phyloP scores from a whole-genome alignment of 1,140 invertebrate genomes.

The Drosophila funebris region DNA sequence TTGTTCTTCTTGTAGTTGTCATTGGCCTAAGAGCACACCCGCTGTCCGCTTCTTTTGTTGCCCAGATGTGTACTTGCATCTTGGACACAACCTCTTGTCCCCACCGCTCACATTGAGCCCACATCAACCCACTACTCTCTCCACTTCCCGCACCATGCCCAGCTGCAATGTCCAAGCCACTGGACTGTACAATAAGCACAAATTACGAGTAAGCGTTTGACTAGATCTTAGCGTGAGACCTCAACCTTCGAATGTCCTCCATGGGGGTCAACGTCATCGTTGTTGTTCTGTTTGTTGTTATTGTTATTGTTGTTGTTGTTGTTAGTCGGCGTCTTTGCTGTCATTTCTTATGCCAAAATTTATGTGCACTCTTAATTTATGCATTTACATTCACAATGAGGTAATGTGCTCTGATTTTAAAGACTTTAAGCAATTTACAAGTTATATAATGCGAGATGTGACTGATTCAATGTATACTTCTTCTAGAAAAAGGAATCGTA shows the following conservation, averaged over 20 bases:
- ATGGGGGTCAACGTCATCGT: conserved; percentile 53
- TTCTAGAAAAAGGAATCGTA: no score
- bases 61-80: conserved; percentile 38
- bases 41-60: conserved; percentile 72
- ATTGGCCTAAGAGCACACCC: conserved; percentile 28
- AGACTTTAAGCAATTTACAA: neutral
- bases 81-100: conserved; percentile 20
- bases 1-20: conserved; percentile 23
- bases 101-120: neutral
- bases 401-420: conserved; percentile 15
- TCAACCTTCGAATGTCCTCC: conserved; percentile 46
- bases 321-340: conserved; percentile 46
- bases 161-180: conserved; percentile 20
- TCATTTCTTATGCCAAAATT: conserved; percentile 71
- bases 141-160: neutral
- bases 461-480: no score
- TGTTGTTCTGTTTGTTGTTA: no score
- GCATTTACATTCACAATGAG: conserved; percentile 55
- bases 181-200: conserved; percentile 73
- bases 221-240: conserved; percentile 9
- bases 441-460: no score
- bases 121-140: neutral
- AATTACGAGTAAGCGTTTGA: conserved; percentile 71
- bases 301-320: conserved; percentile 9
- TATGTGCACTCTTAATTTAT: conserved; percentile 76